Evolutionary conservation across 2,888 invertebrate genomes (phyloP).

Genomic region (Lumbricus terrestris): DNA sequence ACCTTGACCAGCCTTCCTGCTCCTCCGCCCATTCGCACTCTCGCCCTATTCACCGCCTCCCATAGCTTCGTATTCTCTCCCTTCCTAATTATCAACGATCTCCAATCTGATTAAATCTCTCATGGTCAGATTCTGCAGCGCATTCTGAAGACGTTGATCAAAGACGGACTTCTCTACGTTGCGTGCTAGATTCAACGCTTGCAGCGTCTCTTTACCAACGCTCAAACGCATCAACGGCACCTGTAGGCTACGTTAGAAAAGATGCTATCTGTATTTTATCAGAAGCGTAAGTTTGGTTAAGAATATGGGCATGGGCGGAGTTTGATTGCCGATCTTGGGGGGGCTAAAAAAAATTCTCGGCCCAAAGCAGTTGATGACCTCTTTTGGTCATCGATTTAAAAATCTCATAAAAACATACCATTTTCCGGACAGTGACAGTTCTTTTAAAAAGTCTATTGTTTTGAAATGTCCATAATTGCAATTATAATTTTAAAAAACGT

Average conservation of each 20-base stretch:
- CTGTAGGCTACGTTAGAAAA: background rate
- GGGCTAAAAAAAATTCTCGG: too few species aligned
- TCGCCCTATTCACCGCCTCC: conserved; percentile 37
- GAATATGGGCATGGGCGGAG: too few species aligned
- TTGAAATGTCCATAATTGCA: too few species aligned
- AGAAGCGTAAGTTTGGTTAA: too few species aligned
- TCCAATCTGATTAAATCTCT: conserved; percentile 32
- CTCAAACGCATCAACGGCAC: conserved; percentile 6
- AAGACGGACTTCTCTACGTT: conserved; percentile 34
- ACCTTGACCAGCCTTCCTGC: background rate
- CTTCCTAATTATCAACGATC: conserved; percentile 42
- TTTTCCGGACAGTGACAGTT: too few species aligned
- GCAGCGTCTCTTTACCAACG: conserved; percentile 32
- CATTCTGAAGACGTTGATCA: conserved; percentile 32
- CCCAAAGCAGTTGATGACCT: too few species aligned
- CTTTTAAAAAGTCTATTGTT: too few species aligned
- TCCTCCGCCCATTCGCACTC: background rate
- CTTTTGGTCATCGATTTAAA: too few species aligned
- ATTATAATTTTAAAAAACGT: too few species aligned
- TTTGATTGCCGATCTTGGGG: too few species aligned
- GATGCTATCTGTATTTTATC: too few species aligned
- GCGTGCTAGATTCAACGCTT: conserved; percentile 30
- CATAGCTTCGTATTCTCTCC: conserved; percentile 34
- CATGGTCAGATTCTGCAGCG: conserved; percentile 30
- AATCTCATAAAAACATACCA: too few species aligned